phyloP scores from a whole-genome alignment of 2,113 vertebrate genomes.

The Xiphophorus hellerii region DNA sequence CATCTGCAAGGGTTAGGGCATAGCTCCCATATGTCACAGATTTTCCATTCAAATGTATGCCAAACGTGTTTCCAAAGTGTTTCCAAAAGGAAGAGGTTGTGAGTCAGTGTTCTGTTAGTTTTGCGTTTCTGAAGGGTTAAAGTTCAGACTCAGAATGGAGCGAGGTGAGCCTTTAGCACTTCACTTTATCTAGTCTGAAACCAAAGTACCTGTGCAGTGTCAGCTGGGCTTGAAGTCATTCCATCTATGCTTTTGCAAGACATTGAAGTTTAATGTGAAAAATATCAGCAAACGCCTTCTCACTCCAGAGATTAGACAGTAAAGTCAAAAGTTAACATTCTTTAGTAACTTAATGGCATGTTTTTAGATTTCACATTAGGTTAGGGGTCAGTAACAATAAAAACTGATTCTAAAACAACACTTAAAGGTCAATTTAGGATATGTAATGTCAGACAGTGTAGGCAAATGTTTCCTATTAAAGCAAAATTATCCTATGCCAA shows the following conservation, averaged over 20 bases:
- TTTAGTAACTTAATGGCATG: neutral
- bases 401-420: too few species aligned
- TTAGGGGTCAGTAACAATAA: neutral
- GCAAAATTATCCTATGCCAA: too few species aligned
- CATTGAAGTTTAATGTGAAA: neutral
- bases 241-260: conserved; percentile 31
- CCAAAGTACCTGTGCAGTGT: conserved; percentile 84
- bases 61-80: conserved; percentile 1
- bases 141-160: conserved; percentile 84
- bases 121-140: conserved; percentile 70
- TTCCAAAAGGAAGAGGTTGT: conserved; percentile 45
- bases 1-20: conserved; percentile 47
- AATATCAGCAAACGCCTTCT: neutral
- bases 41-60: too few species aligned
- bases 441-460: too few species aligned
- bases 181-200: conserved; percentile 88
- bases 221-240: conserved; percentile 39
- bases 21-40: too few species aligned
- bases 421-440: too few species aligned
- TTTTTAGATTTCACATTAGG: neutral
- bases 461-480: too few species aligned
- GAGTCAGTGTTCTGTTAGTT: conserved; percentile 62
- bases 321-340: neutral
- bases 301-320: neutral
- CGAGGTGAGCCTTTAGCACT: conserved; percentile 81